Percentiles rank a stretch among this genome's conserved stretches.
phyloP scores from a whole-genome alignment of 2,113 vertebrate genomes.

The Neolamprologus tretocephalus region DNA sequence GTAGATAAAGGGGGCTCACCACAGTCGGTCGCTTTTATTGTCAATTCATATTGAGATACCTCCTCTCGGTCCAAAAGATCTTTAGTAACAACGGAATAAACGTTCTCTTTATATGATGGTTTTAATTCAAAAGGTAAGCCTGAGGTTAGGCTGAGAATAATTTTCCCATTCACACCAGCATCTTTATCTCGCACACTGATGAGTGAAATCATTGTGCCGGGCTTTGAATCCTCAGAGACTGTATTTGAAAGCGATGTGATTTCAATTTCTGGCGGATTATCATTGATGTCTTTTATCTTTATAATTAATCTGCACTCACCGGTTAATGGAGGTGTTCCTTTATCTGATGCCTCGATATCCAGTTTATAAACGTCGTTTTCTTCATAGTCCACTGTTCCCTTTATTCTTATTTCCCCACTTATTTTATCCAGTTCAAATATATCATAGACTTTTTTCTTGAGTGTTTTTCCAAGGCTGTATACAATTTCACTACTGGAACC shows the following conservation, averaged over 20 bases:
- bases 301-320: slow-evolving; percentile 7
- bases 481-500: not conserved
- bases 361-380: not conserved
- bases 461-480: not conserved
- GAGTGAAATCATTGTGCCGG: slow-evolving; percentile 34
- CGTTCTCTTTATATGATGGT: slow-evolving; percentile 31
- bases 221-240: slow-evolving; percentile 18
- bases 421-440: not conserved
- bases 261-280: slow-evolving; percentile 28
- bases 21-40: slow-evolving; percentile 52
- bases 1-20: slow-evolving; percentile 51
- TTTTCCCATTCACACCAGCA: slow-evolving; percentile 10
- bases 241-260: not conserved
- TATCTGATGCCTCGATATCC: slow-evolving; percentile 13
- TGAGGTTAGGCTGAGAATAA: not conserved
- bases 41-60: slow-evolving; percentile 66
- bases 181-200: slow-evolving; percentile 45
- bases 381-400: slow-evolving; percentile 3
- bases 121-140: slow-evolving; percentile 27
- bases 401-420: not conserved
- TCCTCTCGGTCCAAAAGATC: slow-evolving; percentile 21
- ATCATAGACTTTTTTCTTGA: not conserved
- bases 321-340: slow-evolving; percentile 11
- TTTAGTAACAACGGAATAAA: slow-evolving; percentile 36
- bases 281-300: slow-evolving; percentile 12